Evolutionary conservation across 2,888 invertebrate species (phyloP), one percentile per base, ranked within the genome.

Genomic region (Anodontia alba): DNA sequence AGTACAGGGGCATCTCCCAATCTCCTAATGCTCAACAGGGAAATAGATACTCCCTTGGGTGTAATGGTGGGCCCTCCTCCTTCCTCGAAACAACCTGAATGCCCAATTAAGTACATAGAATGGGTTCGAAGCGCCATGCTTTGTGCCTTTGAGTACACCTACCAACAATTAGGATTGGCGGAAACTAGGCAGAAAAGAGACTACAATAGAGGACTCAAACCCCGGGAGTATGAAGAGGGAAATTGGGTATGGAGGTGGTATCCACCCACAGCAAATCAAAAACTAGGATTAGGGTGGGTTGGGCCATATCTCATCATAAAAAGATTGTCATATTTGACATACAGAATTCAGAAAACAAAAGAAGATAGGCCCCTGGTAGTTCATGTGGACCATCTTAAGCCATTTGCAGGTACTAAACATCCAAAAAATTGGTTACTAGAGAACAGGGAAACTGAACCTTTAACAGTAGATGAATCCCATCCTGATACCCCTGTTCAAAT

Each of bases 101-200:
- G 80, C 67, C 80, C 77, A 1, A 42, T 73, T 20, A 49, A 83
- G 23, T 83, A 83, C 68, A 67, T 75, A n/a, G 77, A 77, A 69
- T 77, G 80, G 77, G 15, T 83, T 15, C 31, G 43, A 42, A 43
- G 54, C 1, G 95, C 98, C 98, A 88, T 96, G 96, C 0, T 96
- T 96, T 93, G 98, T 98, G 95, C 98, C 98, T 82, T 89, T 89
- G 15, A 87, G 83, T 70, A 89, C 91, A 66, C 87, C 86, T 23
- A 68, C 71, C 71, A 91, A 88, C 3, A 82, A 42, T 69, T 81
- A 42, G 71, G 67, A n/a, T 26, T 66, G 23, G 46, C 73, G 42
- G 75, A 74, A 8, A 33, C 57, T 17, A 38, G 75, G 26, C 80
- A 77, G 54, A 80, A 80, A 36, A 46, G 69, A 23, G 57, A 78